Base-by-base conservation (phyloP, 2,888 invertebrate species). In the Sarcophaga carnaria region DNA sequence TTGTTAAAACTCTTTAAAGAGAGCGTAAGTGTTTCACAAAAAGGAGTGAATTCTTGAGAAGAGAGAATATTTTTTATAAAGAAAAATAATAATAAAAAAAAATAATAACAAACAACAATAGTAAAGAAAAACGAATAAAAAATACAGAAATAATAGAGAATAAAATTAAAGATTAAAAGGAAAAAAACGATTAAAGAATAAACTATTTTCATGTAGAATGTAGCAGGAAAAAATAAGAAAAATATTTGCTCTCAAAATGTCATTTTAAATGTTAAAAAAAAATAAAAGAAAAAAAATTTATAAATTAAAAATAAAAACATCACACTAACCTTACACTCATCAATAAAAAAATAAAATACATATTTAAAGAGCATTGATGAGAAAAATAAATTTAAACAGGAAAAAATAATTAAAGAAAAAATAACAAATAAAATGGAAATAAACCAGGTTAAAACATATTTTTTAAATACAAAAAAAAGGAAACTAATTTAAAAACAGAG, bases 201-300 rank as follows among this genome's bases (percentile, higher is more conserved):
- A 87, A 87, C 84, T 87, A 87, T 84, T 87, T 87, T 87, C 81
- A 79, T 84, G 79, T 87, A 84, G 86, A 47, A 87, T 71, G 70
- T 87, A 84, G 74, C 27, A 63, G 77, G 54, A 37, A 27, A 10
- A 67, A 67, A 66, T n/a, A 79, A 72, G 37, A 76, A 69, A 70
- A 74, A 49, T 69, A 80, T 63, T 80, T 86, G 76, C 76, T 79
- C 60, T 76, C 12, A 22, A 83, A 81, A 83, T 27, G 12, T 76
- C 78, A 87, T 81, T 87, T 84, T 63, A 78, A 81, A 84, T 87
- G 84, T 79, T 79, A 67, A 81, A 49, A 67, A 59, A 76, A 76
- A 37, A 22, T 49, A 69, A 60, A 54, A 47, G n/a, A 17, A 17
- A 60, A 60, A 37, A 37, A 66, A 70, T n/a, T 25, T 17, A 70